phyloP scores from a whole-genome alignment of 2,113 vertebrate species.

The Neolamprologus variostigma region DNA sequence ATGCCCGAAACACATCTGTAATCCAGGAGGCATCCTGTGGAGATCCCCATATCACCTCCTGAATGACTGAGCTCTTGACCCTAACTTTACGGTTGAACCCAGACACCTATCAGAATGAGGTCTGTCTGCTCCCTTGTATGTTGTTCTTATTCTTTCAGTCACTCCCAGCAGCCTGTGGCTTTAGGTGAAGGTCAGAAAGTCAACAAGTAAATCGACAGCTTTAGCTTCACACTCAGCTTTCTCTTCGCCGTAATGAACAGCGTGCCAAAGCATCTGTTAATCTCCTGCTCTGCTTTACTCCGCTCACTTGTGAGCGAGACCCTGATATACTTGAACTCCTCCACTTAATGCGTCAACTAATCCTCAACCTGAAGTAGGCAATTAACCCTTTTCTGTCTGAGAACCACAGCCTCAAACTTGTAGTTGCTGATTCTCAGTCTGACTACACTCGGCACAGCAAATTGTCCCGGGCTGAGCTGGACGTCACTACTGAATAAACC shows the following conservation, averaged over 20 bases:
- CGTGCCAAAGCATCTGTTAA: neutral
- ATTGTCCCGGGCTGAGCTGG: neutral
- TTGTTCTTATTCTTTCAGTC: neutral
- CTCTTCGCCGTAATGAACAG: neutral
- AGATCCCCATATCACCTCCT: neutral
- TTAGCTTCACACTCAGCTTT: neutral
- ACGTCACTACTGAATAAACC: neutral
- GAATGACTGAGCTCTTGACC: neutral
- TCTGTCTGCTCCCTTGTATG: neutral
- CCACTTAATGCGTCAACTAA: neutral
- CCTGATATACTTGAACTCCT: neutral
- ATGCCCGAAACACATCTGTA: neutral
- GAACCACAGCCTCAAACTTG: neutral
- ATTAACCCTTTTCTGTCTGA: neutral
- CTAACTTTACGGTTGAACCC: neutral
- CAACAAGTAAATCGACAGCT: neutral
- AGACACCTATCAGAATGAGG: neutral
- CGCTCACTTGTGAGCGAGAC: neutral
- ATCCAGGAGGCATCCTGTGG: neutral
- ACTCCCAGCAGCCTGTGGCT: neutral
- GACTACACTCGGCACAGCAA: neutral
- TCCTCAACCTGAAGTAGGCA: neutral
- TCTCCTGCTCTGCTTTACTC: neutral
- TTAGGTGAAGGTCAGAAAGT: neutral
- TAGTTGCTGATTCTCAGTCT: rapidly evolving